Evolutionary conservation across 2,888 invertebrate species (phyloP).

Genomic region (Drosophila putrida): DNA sequence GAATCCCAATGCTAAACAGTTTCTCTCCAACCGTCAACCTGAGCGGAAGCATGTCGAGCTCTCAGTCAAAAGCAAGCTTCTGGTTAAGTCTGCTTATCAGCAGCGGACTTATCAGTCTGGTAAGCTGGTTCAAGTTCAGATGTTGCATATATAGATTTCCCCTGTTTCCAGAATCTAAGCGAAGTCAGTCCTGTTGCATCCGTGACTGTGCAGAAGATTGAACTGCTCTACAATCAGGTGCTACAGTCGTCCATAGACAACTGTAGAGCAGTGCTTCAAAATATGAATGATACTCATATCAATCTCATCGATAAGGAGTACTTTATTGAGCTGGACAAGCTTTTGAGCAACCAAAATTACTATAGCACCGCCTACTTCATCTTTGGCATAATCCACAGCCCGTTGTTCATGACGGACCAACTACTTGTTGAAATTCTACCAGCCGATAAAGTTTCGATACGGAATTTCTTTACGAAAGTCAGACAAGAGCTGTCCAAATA

Average conservation of each 20-base stretch:
- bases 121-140: constrained; percentile 27
- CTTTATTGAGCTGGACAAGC: constrained; percentile 51
- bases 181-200: constrained; percentile 9
- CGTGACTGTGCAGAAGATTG: constrained; percentile 40
- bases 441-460: constrained; percentile 55
- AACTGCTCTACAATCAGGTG: constrained; percentile 58
- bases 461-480: constrained; percentile 47
- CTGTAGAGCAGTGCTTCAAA: constrained; percentile 14
- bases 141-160: not conserved
- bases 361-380: constrained; percentile 61
- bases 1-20: constrained; percentile 39
- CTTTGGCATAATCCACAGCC: constrained; percentile 50
- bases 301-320: constrained; percentile 53
- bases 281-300: constrained; percentile 29
- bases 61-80: constrained; percentile 2
- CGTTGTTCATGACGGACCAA: constrained; percentile 44
- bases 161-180: constrained; percentile 31
- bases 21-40: constrained; percentile 18
- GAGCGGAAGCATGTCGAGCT: constrained; percentile 41
- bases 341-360: constrained; percentile 40
- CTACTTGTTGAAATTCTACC: constrained; percentile 52
- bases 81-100: constrained; percentile 50
- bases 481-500: constrained; percentile 34
- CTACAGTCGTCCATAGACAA: constrained; percentile 40
- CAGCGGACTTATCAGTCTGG: constrained; percentile 53